Base-by-base conservation (phyloP, 2,113 vertebrate genomes). In the Lathamus discolor region DNA sequence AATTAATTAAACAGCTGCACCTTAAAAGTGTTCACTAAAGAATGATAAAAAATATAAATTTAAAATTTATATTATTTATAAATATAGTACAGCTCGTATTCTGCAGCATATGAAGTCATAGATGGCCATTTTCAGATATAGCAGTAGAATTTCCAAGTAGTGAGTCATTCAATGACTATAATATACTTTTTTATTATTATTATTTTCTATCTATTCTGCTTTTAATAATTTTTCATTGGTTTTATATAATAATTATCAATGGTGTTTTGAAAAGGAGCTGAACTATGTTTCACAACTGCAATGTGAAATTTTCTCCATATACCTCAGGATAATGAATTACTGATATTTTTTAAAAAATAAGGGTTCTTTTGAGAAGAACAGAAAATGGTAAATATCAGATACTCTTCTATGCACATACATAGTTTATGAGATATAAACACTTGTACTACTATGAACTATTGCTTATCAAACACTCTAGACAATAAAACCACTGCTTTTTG, bases 1-100 rank as follows among this genome's bases (percentile, higher is more conserved):
- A 87, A 57, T 85, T 95, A 94, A 72, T 85, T 94, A 92, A 90
- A 93, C 24, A 84, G 83, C 9, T 7, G 28, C 44, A 91, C 87
- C 49, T 74, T 87, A 67, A 66, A 85, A 95, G n/a, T 27, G 17
- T 54, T 81, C 59, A 44, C 46, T 63, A 83, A 88, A 88, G 62
- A 94, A 75, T 22, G 9, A 76, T 9, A 81, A 88, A 88, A 80
- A 69, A 76, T 29, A 79, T 86, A 67, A 77, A 24, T 25, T 92
- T 57, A 1, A 48, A 90, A 67, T 52, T 0, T 57, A n/a, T n/a
- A 57, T n/a, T n/a, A 57, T n/a, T 57, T 57, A n/a, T 57, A 57
- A 57, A n/a, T 57, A 43, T 33, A 33, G 12, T 23, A 74, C 8
- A 72, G 31, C 81, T 87, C 0, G 1, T 69, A 29, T 69, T 95